Conservation (phyloP, 1,140 invertebrate genomes). For the Scaptomyza graminum region DNA sequence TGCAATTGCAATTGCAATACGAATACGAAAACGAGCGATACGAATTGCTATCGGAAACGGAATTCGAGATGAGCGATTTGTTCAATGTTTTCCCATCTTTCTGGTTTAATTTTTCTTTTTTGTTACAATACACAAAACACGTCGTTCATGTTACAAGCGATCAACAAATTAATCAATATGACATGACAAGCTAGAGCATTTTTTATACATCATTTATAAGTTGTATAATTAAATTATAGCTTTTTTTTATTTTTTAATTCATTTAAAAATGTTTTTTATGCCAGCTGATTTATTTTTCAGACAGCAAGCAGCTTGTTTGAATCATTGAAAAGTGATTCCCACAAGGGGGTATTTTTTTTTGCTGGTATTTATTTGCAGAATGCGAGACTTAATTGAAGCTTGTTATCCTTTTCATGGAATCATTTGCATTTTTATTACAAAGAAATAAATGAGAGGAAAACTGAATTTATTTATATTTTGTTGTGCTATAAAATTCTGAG, state of each 20-base stretch:
- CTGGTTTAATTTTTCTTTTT: not conserved
- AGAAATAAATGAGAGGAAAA: not conserved
- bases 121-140: not conserved
- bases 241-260: not conserved
- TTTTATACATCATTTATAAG: not conserved
- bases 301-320: not conserved
- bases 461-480: too few species aligned
- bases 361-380: not conserved
- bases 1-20: slow-evolving; percentile 8
- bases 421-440: not conserved
- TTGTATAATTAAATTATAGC: not conserved
- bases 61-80: slow-evolving; percentile 25
- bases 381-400: not conserved
- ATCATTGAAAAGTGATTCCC: not conserved
- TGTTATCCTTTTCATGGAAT: not conserved
- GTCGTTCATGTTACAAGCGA: slow-evolving; percentile 1
- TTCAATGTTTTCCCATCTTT: not conserved
- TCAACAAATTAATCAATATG: not conserved
- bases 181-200: slow-evolving; percentile 1
- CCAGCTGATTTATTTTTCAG: not conserved
- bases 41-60: slow-evolving; percentile 4
- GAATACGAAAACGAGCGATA: slow-evolving; percentile 8
- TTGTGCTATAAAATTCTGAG: too few species aligned
- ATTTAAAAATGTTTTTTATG: not conserved
- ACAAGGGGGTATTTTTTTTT: not conserved